A percentile compares a stretch with the other conserved stretches of the same genome.
phyloP scores from a whole-genome alignment of 2,113 vertebrate species.

The Fregata magnificens region DNA sequence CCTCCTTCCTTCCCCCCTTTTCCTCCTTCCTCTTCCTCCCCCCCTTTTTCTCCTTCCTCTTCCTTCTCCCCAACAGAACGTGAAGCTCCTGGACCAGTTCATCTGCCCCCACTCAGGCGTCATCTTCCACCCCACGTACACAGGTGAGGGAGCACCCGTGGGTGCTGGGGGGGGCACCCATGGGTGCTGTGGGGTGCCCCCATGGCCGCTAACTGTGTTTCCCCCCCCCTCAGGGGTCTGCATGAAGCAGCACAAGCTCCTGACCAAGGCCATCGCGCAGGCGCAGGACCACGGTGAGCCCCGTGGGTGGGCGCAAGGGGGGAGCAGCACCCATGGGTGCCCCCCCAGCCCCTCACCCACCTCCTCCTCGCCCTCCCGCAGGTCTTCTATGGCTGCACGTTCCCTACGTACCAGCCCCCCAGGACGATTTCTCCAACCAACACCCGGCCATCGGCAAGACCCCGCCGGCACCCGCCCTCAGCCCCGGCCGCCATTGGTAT shows the following conservation, averaged over 20 bases:
- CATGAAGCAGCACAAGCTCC: constrained; percentile 83
- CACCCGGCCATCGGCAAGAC: constrained; percentile 85
- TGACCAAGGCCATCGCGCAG: constrained; percentile 77
- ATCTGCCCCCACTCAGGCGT: constrained; percentile 79
- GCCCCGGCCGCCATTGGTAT: constrained; percentile 76
- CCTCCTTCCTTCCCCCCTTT: too few species aligned
- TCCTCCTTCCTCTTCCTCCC: too few species aligned
- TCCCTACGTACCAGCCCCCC: constrained; percentile 72
- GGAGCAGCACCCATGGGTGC: neutral
- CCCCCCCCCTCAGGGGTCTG: constrained; percentile 79
- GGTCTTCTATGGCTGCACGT: constrained; percentile 80
- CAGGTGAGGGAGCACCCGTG: constrained; percentile 66
- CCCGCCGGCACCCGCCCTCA: constrained; percentile 59
- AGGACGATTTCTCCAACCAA: constrained; percentile 77
- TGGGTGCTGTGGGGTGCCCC: neutral
- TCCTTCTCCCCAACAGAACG: too few species aligned
- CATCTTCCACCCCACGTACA: constrained; percentile 79
- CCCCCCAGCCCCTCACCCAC: fast-evolving
- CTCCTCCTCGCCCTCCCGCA: neutral
- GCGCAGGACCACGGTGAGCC: constrained; percentile 81
- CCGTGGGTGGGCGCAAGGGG: fast-evolving
- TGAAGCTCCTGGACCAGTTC: constrained; percentile 89
- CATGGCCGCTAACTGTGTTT: fast-evolving
- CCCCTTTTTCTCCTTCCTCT: too few species aligned
- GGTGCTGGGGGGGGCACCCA: neutral